phyloP scores from a whole-genome alignment of 1,140 invertebrate genomes.

The Papilio helenus region DNA sequence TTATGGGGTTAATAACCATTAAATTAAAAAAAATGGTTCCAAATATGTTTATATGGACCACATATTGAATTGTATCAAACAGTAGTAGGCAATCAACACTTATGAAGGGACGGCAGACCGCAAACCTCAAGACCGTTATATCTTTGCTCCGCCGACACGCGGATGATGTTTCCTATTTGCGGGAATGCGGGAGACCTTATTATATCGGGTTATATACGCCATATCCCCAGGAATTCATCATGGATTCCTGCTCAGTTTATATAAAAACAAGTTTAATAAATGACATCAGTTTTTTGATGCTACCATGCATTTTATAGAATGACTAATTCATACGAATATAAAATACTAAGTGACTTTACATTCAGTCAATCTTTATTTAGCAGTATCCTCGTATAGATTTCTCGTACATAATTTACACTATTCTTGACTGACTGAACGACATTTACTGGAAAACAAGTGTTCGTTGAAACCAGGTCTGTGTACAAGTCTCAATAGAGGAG shows the following conservation, averaged over 20 bases:
- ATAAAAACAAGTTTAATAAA: background rate
- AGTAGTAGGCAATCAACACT: constrained; percentile 48
- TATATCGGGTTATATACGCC: constrained; percentile 1
- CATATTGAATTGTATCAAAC: background rate
- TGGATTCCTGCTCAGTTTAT: background rate
- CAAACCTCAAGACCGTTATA: constrained; percentile 52
- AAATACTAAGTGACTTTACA: background rate
- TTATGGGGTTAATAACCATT: too few relatives aligned
- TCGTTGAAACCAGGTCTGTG: background rate
- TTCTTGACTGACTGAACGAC: background rate
- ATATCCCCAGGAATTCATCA: background rate
- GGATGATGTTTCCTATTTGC: constrained; percentile 41
- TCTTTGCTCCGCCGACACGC: constrained; percentile 46
- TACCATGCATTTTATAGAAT: background rate
- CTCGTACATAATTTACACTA: background rate
- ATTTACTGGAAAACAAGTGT: background rate
- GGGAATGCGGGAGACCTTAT: constrained; percentile 3
- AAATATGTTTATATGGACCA: background rate
- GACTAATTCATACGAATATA: background rate
- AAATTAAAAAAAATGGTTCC: background rate
- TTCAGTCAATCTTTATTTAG: background rate
- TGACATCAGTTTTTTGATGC: background rate
- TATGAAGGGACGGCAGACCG: constrained; percentile 50
- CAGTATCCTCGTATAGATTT: background rate
- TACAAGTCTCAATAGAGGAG: background rate